Evolutionary conservation across 2,797 vertebrate species (phyloP).

Genomic region (Chelidonichthys spinosus): DNA sequence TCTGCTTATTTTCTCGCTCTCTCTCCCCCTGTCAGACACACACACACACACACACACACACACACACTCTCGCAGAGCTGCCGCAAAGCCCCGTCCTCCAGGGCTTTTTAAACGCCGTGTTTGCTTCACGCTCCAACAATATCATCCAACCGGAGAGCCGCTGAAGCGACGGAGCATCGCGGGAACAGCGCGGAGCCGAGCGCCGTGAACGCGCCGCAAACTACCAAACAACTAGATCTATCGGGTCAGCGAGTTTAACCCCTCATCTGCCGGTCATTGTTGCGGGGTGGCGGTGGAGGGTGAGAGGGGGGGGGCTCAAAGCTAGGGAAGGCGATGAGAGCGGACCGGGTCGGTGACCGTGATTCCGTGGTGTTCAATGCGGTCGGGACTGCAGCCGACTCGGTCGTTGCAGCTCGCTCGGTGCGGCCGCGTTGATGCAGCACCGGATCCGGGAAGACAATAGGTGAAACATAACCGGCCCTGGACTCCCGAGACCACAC

Average conservation of each 20-base stretch:
- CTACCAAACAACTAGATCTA: not conserved
- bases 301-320: no score
- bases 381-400: constrained; percentile 34
- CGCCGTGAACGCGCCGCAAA: not conserved
- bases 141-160: constrained; percentile 43
- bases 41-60: not conserved
- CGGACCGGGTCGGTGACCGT: constrained; percentile 28
- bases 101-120: constrained; percentile 64
- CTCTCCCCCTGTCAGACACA: not conserved
- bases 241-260: constrained; percentile 66
- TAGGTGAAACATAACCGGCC: constrained; percentile 56
- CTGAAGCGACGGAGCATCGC: constrained; percentile 28
- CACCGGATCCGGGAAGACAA: constrained; percentile 74
- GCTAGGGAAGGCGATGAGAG: constrained; percentile 43
- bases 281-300: constrained; percentile 20
- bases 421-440: constrained; percentile 73
- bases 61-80: constrained; percentile 45
- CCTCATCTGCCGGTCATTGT: constrained; percentile 16
- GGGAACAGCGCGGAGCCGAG: constrained; percentile 31
- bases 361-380: constrained; percentile 36
- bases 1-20: constrained; percentile 47
- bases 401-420: constrained; percentile 43
- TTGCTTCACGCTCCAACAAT: constrained; percentile 62
- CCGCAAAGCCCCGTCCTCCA: constrained; percentile 77
- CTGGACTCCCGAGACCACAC: constrained; percentile 34